Base-by-base conservation (phyloP, 2,888 invertebrate genomes). In the Phortica okadai region DNA sequence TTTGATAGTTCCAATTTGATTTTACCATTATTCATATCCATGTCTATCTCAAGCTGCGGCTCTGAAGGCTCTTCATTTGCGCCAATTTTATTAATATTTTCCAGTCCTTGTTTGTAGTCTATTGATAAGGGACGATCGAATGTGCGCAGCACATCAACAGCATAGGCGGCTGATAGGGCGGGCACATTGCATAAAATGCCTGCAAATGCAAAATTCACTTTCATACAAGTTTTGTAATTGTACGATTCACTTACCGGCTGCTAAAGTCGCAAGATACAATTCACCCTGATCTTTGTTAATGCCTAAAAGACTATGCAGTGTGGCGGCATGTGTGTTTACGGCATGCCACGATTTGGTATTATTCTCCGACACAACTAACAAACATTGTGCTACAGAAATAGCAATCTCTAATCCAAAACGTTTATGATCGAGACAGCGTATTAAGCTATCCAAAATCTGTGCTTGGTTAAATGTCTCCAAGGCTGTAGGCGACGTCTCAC, bases 331-430 rank as follows among this genome's bases (percentile, higher is more conserved):
- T 81, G 93, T 92, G 59, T 84, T 83, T n/a, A 95, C 91, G 81
- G 93, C 92, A 50, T 91, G 90, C 88, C 93, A 92, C 0, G 94
- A 93, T 76, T 90, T 88, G 0, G 93, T 91, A 90, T 96, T 96
- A 80, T 95, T 95, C 91, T 96, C 96, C 0, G 95, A 93, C 59
- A 95, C 93, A 6, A 95, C 95, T 84, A 95, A 92, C 7, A 96
- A 90, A 85, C 95, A 95, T 84, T 95, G 95, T 59, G 94, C 93
- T 78, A 93, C 92, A 25, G 93, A 92, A 81, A 92, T 92, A 2
- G 93, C 92, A 76, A 94, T 92, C 58, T 94, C 93, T 73, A 91
- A 88, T 0, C 94, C 94, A 88, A 94, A 95, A 6, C 92, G 90
- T 33, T 92, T 88, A 14, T 93, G 90, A 82, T 95, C 93, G 74